Evolutionary conservation across 2,888 invertebrate species (phyloP), one percentile per base, ranked within the genome.

Genomic region (Plemyria rubiginata): DNA sequence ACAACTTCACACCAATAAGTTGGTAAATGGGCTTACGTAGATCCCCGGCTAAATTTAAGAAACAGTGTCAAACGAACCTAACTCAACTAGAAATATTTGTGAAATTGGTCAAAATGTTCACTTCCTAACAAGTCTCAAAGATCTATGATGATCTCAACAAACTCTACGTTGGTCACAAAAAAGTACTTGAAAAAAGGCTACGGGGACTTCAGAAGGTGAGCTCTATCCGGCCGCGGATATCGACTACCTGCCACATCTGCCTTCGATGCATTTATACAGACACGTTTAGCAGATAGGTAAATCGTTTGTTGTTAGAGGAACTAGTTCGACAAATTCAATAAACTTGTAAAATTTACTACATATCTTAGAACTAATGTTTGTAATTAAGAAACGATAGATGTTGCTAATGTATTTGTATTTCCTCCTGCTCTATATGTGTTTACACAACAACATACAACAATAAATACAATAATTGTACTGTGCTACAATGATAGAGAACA

Each of bases 231-330:
- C 77, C 79, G 79, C 79, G 78, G 76, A 71, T 80, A 75, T 79
- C 80, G 79, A 81, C 88, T 90, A 90, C 91, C 91, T 91, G 90
- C 86, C 82, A 71, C 76, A 75, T 76, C 77, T 76, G 77, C 73
- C 71, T 73, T 70, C 71, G 68, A 72, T 65, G 63, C 66, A 68
- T 50, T 38, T 58, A 56, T 60, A 60, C 48, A 65, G 61, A 62
- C 56, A 63, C 63, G 59, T 48, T 53, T 65, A 51, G 28, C 45
- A 60, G 59, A 62, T 56, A 60, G 59, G 60, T 56, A 46, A 32
- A 65, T 62, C 54, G 63, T 68, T 60, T 68, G 62, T 70, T 65
- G 68, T 64, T 62, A 43, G 62, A 54, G 54, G 29, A 70, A 71
- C 70, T 63, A 70, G 71, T 71, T 70, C 55, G 55, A 57, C 62